Evolutionary conservation across 2,113 vertebrate species (phyloP).

Genomic region (Pholis gunnellus): DNA sequence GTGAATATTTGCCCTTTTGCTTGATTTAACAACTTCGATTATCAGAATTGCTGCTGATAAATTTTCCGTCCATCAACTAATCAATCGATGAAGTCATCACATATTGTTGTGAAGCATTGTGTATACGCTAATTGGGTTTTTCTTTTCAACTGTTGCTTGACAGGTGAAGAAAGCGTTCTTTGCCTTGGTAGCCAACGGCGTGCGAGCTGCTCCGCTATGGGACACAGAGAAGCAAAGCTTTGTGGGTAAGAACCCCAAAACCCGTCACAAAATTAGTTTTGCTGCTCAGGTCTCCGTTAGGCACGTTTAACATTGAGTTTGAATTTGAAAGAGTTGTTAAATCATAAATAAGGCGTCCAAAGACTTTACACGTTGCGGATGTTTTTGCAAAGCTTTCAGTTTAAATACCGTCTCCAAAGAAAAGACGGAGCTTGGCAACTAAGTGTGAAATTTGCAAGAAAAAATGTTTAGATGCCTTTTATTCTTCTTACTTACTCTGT

Average conservation of each 20-base stretch:
- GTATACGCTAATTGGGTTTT: background rate
- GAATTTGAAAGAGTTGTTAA: background rate
- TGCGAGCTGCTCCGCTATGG: slow-evolving; percentile 97
- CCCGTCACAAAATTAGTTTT: background rate
- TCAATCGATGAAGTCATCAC: background rate
- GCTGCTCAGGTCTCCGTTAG: background rate
- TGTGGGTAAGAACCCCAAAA: slow-evolving; percentile 89
- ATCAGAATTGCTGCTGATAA: background rate
- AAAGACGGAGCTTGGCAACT: background rate
- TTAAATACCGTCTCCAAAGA: background rate
- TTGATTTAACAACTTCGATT: background rate
- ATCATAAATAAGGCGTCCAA: background rate
- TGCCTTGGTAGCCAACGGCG: slow-evolving; percentile 96
- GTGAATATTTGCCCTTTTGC: background rate
- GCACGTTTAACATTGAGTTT: background rate
- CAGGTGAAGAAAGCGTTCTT: slow-evolving; percentile 99
- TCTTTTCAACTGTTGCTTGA: slow-evolving; percentile 24
- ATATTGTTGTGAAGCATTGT: background rate
- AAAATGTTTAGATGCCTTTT: background rate
- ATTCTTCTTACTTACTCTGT: background rate
- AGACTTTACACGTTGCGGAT: background rate
- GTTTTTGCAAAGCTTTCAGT: background rate
- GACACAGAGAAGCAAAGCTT: slow-evolving; percentile 98
- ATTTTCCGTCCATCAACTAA: background rate
- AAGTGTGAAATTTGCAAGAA: background rate